phyloP scores from a whole-genome alignment of 2,113 vertebrate genomes.

The Aplodontia rufa region DNA sequence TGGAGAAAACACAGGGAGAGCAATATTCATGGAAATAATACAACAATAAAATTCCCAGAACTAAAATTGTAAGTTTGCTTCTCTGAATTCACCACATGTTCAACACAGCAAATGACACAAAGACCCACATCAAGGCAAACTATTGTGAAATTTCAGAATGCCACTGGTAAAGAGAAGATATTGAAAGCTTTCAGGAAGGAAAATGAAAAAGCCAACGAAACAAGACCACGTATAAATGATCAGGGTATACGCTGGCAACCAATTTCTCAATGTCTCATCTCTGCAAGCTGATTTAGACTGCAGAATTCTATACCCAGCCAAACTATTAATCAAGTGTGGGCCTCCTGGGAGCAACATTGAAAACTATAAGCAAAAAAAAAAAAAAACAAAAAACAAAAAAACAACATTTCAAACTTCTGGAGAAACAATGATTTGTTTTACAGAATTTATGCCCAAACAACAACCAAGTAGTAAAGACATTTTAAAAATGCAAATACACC shows the following conservation, averaged over 20 bases:
- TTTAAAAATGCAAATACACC: neutral
- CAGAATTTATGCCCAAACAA: neutral
- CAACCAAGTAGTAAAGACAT: neutral
- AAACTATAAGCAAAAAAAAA: neutral
- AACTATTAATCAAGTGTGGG: neutral
- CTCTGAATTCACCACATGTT: neutral
- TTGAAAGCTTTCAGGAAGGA: constrained; percentile 35
- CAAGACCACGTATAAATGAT: neutral
- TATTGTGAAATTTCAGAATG: constrained; percentile 43
- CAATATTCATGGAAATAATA: constrained; percentile 33
- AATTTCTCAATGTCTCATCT: neutral
- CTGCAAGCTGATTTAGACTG: neutral
- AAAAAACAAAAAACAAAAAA: no score
- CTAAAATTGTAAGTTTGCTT: neutral
- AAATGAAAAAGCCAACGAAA: neutral
- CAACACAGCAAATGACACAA: constrained; percentile 11
- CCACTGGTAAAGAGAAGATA: constrained; percentile 17
- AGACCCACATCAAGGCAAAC: constrained; percentile 35
- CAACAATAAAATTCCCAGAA: constrained; percentile 51
- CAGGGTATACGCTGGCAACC: neutral
- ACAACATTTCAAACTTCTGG: neutral
- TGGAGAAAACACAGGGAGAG: neutral
- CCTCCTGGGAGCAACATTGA: neutral
- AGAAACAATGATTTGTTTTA: neutral
- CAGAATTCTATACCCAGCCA: constrained; percentile 61